Base-by-base conservation (phyloP, 2,113 vertebrate genomes). In the Vanacampus margaritifer region DNA sequence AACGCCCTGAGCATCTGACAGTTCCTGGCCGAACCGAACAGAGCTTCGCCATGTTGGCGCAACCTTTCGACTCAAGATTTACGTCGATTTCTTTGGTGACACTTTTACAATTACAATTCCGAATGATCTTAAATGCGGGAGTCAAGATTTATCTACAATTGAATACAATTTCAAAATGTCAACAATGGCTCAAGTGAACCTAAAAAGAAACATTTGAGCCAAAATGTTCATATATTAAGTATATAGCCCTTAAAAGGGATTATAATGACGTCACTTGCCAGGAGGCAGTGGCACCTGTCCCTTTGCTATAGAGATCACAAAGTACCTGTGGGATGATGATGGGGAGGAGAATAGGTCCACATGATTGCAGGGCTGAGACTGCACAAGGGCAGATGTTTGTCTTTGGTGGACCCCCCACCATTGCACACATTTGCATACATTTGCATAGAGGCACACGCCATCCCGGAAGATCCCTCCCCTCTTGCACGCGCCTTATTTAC, bases 261-360 rank as follows among this genome's bases (percentile, higher is more conserved):
- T 9, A 16, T 57, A 28, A 57, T 74, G 41, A 65, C 81, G 74
- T 37, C 58, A 28, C 63, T 71, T 58, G 68, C 69, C 73, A 68
- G 8, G 67, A 80, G 78, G 36, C 39, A 28, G 14, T 54, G 72
- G 60, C 82, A 88, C 84, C 88, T 89, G 85, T 81, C 79, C 79
- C 74, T 74, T 8, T 26, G 63, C 71, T 82, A 73, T 85, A 48
- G 78, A 66, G 76, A 54, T 26, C 37, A 41, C 64, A n/a, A 23
- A 67, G 16, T n/a, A 69, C 65, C 46, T 57, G 46, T 53, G 67
- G 61, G 74, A 45, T 56, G 68, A 28, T 54, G 58, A 41, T 26
- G 54, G 32, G 48, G 65, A 48, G 53, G 11, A 59, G 32, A 69
- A 71, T 70, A 58, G 71, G 76, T 66, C 63, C 60, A 46, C 69